Conservation (phyloP, 2,888 invertebrate species). For the Flexamia atlantica region DNA sequence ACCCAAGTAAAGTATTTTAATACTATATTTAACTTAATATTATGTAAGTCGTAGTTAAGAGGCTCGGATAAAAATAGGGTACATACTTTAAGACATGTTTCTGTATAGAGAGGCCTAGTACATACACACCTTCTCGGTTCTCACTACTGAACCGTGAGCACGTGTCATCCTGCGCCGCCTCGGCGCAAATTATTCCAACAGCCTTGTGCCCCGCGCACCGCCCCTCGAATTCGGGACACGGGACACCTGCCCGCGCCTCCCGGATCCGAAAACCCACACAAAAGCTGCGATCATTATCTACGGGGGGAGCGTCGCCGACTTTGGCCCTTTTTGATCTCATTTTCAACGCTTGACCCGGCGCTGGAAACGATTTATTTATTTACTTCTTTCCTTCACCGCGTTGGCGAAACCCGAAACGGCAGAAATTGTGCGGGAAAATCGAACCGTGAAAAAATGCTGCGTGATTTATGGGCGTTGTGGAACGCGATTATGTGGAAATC, state of each 20-base stretch:
- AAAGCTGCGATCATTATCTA: constrained; percentile 21
- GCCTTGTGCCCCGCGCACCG: not conserved
- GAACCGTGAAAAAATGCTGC: constrained; percentile 17
- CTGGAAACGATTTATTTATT: constrained; percentile 64
- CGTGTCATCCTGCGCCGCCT: not conserved
- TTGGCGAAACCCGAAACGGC: constrained; percentile 39
- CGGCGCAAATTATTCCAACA: constrained; percentile 9
- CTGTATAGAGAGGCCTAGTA: too few species aligned
- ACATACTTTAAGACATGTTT: too few species aligned
- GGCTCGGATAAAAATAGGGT: too few species aligned
- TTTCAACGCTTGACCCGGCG: constrained; percentile 62
- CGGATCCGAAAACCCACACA: constrained; percentile 35
- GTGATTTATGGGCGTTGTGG: constrained; percentile 45
- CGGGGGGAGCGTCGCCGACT: constrained; percentile 30
- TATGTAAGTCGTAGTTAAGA: too few species aligned
- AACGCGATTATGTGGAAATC: constrained; percentile 12
- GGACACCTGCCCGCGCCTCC: constrained; percentile 18
- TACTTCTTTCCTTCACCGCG: constrained; percentile 48
- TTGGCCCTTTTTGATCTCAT: constrained; percentile 63
- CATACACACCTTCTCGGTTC: too few species aligned
- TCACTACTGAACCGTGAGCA: not conserved
- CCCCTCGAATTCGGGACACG: constrained; percentile 34
- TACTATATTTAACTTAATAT: too few species aligned
- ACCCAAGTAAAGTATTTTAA: too few species aligned
- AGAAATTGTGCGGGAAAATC: constrained; percentile 46